Percentiles rank a stretch among this genome's conserved stretches.
Conservation (phyloP, 2,113 vertebrate genomes). For the Hiodon alosoides region DNA sequence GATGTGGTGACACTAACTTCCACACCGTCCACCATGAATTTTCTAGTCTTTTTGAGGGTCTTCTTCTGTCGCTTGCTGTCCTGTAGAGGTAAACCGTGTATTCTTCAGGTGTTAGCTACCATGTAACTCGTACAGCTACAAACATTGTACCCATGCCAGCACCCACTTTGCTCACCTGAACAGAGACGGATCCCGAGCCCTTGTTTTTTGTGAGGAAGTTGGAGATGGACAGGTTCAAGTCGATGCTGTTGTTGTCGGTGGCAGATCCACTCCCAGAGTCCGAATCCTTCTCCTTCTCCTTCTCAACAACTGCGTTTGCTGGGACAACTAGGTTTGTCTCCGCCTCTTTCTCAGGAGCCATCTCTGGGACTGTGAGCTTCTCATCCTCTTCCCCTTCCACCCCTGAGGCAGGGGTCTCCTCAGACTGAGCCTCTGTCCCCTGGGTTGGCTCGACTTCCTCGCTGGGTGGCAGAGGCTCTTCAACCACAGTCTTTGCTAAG, state of each 20-base stretch:
- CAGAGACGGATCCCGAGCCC: slow-evolving; percentile 84
- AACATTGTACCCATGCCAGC: too few species aligned
- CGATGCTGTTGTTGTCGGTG: slow-evolving; percentile 86
- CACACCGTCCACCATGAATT: slow-evolving; percentile 93
- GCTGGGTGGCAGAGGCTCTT: slow-evolving; percentile 10
- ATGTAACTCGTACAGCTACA: too few species aligned
- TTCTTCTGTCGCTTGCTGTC: slow-evolving; percentile 89
- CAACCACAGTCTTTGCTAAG: slow-evolving; percentile 33
- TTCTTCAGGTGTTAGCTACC: too few species aligned
- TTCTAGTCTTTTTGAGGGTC: slow-evolving; percentile 93
- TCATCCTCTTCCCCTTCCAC: slow-evolving; percentile 32
- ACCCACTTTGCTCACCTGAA: slow-evolving; percentile 71
- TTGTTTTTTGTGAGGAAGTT: slow-evolving; percentile 93
- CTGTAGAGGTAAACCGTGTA: slow-evolving; percentile 46
- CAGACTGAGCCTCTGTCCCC: not conserved
- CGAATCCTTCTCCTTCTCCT: slow-evolving; percentile 87
- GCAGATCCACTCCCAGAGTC: slow-evolving; percentile 91
- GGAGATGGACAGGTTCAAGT: slow-evolving; percentile 95
- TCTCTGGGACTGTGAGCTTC: slow-evolving; percentile 31
- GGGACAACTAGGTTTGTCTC: slow-evolving; percentile 45
- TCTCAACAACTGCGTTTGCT: slow-evolving; percentile 50
- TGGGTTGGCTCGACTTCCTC: slow-evolving; percentile 24
- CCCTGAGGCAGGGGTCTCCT: not conserved
- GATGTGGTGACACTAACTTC: slow-evolving; percentile 97
- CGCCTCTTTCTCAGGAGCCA: slow-evolving; percentile 44